These are phyloP conservation scores for Apodemia mormo DNA, from an alignment of 2,888 invertebrate species.

Conservation along the genomic window DNA sequence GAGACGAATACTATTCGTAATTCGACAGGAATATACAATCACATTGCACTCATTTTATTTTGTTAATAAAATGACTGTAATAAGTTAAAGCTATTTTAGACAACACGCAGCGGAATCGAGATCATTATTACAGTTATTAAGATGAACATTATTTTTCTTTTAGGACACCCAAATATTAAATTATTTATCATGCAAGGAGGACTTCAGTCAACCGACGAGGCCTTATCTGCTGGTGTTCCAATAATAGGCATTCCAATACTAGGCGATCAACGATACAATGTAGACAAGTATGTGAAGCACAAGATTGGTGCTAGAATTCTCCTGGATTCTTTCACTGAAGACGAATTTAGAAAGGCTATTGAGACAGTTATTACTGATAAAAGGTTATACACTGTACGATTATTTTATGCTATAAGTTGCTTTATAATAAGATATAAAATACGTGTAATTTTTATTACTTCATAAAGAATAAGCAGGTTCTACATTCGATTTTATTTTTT, in stretches of 20 bases:
- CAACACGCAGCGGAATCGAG: too few relatives aligned
- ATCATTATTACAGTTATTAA: too few relatives aligned
- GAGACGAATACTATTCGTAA: too few relatives aligned
- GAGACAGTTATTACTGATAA: conserved; percentile 6
- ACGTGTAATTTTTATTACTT: too few relatives aligned
- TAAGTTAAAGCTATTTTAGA: too few relatives aligned
- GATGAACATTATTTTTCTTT: conserved; percentile 21
- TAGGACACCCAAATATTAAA: conserved; percentile 62
- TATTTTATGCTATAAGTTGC: too few relatives aligned
- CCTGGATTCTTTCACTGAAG: conserved; percentile 29
- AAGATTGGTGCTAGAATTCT: conserved; percentile 29
- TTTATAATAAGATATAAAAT: too few relatives aligned
- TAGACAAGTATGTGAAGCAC: conserved; percentile 37
- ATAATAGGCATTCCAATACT: conserved; percentile 48
- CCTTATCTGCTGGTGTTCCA: conserved; percentile 46
- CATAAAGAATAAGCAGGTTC: too few relatives aligned
- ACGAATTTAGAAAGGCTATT: conserved; percentile 25
- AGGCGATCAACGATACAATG: conserved; percentile 48
- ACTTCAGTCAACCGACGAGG: conserved; percentile 54
- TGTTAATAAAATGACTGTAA: too few relatives aligned
- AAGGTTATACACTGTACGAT: neutral
- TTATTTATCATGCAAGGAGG: conserved; percentile 61
- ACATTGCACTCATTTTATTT: too few relatives aligned
- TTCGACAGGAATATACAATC: too few relatives aligned
- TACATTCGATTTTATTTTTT: too few relatives aligned